Conservation (phyloP, 1,140 invertebrate genomes). For the Brachionus koreanus region DNA sequence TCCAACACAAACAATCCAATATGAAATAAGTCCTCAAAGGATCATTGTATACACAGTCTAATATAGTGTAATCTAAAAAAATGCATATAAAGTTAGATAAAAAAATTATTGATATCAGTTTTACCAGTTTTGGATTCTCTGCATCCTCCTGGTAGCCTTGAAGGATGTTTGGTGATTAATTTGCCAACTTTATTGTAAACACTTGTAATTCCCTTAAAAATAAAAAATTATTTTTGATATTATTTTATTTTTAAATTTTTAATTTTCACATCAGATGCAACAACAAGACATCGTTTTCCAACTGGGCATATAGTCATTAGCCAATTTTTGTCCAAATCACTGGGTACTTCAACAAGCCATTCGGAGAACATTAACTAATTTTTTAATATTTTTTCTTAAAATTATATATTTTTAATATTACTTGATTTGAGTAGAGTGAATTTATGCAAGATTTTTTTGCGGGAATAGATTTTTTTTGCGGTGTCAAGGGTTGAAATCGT, state of each 20-base stretch:
- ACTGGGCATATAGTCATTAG: slow-evolving; percentile 75
- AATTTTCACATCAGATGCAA: slow-evolving; percentile 66
- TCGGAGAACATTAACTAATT: slow-evolving; percentile 74
- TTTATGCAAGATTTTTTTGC: slow-evolving; percentile 8
- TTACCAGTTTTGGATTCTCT: not conserved
- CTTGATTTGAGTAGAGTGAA: not conserved
- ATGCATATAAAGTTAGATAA: not conserved
- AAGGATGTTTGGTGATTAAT: slow-evolving; percentile 63
- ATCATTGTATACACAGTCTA: slow-evolving; percentile 75
- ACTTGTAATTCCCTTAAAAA: slow-evolving; percentile 60
- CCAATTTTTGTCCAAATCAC: slow-evolving; percentile 62
- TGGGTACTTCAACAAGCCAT: slow-evolving; percentile 80
- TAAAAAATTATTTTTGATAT: not conserved
- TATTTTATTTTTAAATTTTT: not conserved
- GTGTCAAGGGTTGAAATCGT: not conserved
- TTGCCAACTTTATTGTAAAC: slow-evolving; percentile 69
- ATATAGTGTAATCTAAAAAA: slow-evolving; percentile 59
- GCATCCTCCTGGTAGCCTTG: slow-evolving; percentile 72
- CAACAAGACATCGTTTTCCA: slow-evolving; percentile 71
- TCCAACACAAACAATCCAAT: slow-evolving; percentile 78
- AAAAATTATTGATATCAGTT: not conserved
- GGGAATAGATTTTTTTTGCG: not conserved
- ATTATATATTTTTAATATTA: not conserved
- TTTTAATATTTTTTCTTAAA: not conserved
- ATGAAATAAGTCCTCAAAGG: slow-evolving; percentile 68